Base-by-base conservation (phyloP, 2,797 vertebrate genomes). In the Borostomias antarcticus region DNA sequence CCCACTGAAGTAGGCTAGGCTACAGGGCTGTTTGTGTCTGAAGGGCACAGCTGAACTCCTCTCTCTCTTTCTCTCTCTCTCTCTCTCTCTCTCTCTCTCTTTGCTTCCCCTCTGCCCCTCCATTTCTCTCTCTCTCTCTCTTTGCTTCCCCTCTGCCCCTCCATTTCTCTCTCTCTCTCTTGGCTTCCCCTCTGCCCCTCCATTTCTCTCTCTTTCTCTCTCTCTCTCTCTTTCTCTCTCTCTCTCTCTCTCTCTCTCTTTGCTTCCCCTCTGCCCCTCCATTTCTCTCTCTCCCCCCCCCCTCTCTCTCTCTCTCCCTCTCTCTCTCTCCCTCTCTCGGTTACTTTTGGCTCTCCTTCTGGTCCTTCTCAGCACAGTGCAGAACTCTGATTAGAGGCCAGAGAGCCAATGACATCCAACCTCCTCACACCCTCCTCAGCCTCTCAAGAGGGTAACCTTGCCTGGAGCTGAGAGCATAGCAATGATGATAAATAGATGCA, bases 401-500 rank as follows among this genome's bases (percentile, higher is more conserved):
- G 28, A 28, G 48, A 21, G 48, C 19, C 23, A 37, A 37, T 11
- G 35, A 37, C 35, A 37, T 11, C 35, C 35, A 1, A 6, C 35
- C 35, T 37, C 35, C 35, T 11, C 13, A 7, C 35, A 37, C 35
- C 8, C 35, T 37, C 35, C 35, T 37, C 48, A 51, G 21, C 48
- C 48, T 54, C 61, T 81, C 40, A 75, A 76, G 69, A 56, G 23
- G 50, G 62, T 62, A 74, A 77, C 84, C 81, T 85, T 76, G 78
- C 81, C 81, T 87, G 65, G 69, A 86, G 82, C 82, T 76, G 79
- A 78, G 70, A 72, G 65, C 54, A 64, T 73, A 76, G 77, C 83
- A 80, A 74, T 80, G 53, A 85, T 84, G 78, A 83, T 78, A 88
- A 81, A 82, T 82, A 74, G 66, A 86, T 85, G 79, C 50, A 54